phyloP scores from a whole-genome alignment of 1,140 invertebrate genomes.

The Tetragonula clypearis region DNA sequence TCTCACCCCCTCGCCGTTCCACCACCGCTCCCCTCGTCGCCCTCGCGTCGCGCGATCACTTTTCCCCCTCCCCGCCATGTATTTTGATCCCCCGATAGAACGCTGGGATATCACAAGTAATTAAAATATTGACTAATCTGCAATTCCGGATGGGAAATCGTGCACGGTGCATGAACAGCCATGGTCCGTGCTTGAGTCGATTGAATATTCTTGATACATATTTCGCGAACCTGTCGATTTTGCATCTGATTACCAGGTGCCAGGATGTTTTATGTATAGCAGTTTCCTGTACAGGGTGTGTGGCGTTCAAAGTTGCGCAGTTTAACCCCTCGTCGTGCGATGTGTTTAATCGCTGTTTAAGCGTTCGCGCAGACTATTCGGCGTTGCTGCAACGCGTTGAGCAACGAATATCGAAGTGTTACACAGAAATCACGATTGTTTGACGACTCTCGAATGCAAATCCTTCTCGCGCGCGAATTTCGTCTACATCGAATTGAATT shows the following conservation, averaged over 20 bases:
- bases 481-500: not conserved
- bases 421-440: not conserved
- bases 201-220: slow-evolving; percentile 19
- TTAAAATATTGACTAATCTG: slow-evolving; percentile 49
- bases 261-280: not conserved
- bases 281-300: not conserved
- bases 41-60: too few relatives aligned
- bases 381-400: not conserved
- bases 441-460: not conserved
- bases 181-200: not conserved
- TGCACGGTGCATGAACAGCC: not conserved
- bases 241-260: not conserved
- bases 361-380: not conserved
- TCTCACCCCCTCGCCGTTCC: not conserved
- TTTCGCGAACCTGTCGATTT: slow-evolving; percentile 6
- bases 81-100: not conserved
- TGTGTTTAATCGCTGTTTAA: not conserved
- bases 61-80: not conserved
- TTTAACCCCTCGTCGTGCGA: not conserved
- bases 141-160: slow-evolving; percentile 20
- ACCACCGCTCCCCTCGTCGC: not conserved
- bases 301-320: not conserved
- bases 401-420: not conserved
- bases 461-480: not conserved
- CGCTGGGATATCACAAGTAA: not conserved